phyloP scores from a whole-genome alignment of 2,113 vertebrate species.

The Camelus bactrianus region DNA sequence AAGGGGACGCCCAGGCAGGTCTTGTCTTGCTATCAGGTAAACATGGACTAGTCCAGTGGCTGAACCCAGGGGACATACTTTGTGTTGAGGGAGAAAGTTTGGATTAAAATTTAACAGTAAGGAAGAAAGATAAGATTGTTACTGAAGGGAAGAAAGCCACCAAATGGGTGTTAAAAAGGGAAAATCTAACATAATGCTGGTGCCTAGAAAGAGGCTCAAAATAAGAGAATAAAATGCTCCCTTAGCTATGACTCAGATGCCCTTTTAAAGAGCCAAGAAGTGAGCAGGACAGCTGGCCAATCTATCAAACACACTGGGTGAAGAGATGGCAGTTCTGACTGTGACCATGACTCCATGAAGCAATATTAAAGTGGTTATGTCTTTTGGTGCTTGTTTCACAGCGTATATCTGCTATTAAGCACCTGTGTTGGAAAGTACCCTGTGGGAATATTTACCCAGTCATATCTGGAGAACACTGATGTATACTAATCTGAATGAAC shows the following conservation, averaged over 20 bases:
- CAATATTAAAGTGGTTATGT: not conserved
- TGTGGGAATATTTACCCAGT: constrained; percentile 44
- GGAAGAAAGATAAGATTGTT: constrained; percentile 15
- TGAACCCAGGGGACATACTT: not conserved
- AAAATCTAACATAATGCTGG: not conserved
- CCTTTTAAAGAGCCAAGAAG: not conserved
- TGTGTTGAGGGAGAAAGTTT: not conserved
- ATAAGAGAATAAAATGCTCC: constrained; percentile 6
- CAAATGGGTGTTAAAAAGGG: not conserved
- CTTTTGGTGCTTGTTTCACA: constrained; percentile 13
- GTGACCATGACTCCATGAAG: not conserved
- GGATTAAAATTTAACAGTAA: constrained; percentile 11
- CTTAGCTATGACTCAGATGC: not conserved
- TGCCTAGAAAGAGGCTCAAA: constrained; percentile 16
- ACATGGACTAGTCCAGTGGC: not conserved
- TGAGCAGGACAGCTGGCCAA: not conserved
- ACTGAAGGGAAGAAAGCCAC: not conserved
- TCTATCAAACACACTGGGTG: not conserved
- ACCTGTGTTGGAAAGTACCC: not conserved
- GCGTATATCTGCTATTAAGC: not conserved
- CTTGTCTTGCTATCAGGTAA: constrained; percentile 9
- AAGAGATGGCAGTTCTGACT: not conserved
- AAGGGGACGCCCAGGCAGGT: not conserved
- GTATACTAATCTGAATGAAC: constrained; percentile 26
- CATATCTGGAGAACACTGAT: not conserved